Evolutionary conservation across 2,113 vertebrate species (phyloP).

Genomic region (Anarrhichthys ocellatus): DNA sequence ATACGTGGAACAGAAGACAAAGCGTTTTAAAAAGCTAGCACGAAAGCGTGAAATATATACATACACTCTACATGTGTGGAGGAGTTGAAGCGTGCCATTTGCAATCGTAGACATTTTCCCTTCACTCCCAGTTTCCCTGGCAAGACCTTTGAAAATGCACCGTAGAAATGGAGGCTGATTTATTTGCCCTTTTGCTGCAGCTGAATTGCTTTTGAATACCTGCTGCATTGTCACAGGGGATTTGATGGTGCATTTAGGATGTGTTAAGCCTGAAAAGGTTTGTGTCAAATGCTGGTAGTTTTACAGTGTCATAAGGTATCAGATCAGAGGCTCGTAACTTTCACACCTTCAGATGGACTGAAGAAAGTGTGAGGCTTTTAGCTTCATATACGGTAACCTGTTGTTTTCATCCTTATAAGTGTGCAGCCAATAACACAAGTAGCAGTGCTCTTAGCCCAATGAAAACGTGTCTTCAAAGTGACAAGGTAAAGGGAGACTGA

Average conservation of each 20-base stretch:
- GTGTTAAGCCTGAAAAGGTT: conserved; percentile 40
- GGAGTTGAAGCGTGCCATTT: neutral
- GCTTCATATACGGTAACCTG: neutral
- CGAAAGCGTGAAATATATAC: conserved; percentile 25
- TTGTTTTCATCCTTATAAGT: neutral
- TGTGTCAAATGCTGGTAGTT: conserved; percentile 27
- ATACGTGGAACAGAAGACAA: neutral
- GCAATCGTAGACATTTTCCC: neutral
- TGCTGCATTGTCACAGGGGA: conserved; percentile 35
- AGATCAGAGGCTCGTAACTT: conserved; percentile 7
- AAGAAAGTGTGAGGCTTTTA: neutral
- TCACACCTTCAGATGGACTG: conserved; percentile 44
- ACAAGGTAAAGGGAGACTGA: conserved; percentile 7
- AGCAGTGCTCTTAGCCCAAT: neutral
- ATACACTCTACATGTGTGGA: neutral
- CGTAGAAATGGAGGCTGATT: conserved; percentile 37
- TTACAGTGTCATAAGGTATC: conserved; percentile 23
- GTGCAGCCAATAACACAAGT: neutral
- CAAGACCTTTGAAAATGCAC: conserved; percentile 21
- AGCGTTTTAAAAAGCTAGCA: conserved; percentile 10
- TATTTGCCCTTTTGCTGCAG: conserved; percentile 30
- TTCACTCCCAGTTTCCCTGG: neutral
- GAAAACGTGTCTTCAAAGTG: conserved; percentile 12
- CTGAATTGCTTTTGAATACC: conserved; percentile 49
- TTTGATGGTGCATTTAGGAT: conserved; percentile 35